Conservation (phyloP, 2,113 vertebrate genomes). For the Catharus bicknelli region DNA sequence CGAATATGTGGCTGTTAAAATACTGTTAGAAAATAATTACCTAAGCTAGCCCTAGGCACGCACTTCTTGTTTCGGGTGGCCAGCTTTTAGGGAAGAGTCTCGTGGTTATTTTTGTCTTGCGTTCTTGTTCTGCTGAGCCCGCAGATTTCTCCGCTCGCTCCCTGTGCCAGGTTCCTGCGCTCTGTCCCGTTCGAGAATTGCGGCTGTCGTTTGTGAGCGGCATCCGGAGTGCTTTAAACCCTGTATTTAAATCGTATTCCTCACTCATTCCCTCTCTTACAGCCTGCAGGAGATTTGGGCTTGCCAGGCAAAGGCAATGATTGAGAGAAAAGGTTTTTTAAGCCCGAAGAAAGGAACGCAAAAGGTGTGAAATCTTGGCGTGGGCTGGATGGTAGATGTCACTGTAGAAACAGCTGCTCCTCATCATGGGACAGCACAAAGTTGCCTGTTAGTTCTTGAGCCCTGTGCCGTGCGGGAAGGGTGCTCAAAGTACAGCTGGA, state of each 20-base stretch:
- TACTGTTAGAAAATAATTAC: neutral
- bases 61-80: neutral
- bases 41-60: neutral
- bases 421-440: rapidly evolving
- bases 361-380: rapidly evolving
- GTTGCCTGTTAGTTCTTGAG: neutral
- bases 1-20: neutral
- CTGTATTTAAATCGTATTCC: too few relatives aligned
- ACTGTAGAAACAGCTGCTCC: neutral
- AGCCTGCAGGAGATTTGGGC: neutral
- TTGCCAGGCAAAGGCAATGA: neutral
- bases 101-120: rapidly evolving
- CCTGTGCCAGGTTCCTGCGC: rapidly evolving
- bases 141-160: rapidly evolving
- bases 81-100: neutral
- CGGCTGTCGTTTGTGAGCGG: rapidly evolving
- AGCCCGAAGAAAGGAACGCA: rapidly evolving
- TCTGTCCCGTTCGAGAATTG: neutral
- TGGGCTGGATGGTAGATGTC: rapidly evolving
- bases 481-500: too few relatives aligned
- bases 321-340: neutral
- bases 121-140: neutral
- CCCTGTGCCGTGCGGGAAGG: rapidly evolving
- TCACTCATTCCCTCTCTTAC: neutral
- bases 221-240: too few relatives aligned